Evolutionary conservation across 2,797 vertebrate species (phyloP).

Genomic region (Limnodromus scolopaceus): DNA sequence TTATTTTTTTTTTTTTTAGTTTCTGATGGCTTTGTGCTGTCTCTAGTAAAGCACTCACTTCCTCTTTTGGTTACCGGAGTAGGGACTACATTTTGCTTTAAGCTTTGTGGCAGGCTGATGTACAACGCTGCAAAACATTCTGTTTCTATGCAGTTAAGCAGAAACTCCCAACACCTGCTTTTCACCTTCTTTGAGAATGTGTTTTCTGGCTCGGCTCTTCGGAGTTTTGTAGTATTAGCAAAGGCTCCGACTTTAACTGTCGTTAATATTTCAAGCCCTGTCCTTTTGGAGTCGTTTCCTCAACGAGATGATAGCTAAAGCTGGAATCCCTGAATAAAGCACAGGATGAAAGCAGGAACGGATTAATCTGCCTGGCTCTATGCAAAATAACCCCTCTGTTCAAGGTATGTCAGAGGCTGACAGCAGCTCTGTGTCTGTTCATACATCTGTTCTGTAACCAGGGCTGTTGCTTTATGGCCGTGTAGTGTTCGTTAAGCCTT

Average conservation of each 20-base stretch:
- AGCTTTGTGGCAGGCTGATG: neutral
- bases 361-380: neutral
- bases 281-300: neutral
- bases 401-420: neutral
- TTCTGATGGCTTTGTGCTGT: neutral
- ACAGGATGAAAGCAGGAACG: neutral
- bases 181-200: neutral
- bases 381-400: neutral
- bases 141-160: accelerated
- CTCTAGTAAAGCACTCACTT: neutral
- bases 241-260: neutral
- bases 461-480: neutral
- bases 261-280: neutral
- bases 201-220: neutral
- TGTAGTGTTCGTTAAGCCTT: neutral
- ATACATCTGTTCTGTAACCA: neutral
- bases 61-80: neutral
- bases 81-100: neutral
- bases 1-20: neutral
- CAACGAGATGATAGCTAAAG: neutral
- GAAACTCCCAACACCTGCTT: neutral
- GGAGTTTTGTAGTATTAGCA: neutral
- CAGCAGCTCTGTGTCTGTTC: neutral
- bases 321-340: neutral
- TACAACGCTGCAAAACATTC: neutral